phyloP scores from a whole-genome alignment of 1,140 invertebrate species.

The Trachymyrmex cornetzi region DNA sequence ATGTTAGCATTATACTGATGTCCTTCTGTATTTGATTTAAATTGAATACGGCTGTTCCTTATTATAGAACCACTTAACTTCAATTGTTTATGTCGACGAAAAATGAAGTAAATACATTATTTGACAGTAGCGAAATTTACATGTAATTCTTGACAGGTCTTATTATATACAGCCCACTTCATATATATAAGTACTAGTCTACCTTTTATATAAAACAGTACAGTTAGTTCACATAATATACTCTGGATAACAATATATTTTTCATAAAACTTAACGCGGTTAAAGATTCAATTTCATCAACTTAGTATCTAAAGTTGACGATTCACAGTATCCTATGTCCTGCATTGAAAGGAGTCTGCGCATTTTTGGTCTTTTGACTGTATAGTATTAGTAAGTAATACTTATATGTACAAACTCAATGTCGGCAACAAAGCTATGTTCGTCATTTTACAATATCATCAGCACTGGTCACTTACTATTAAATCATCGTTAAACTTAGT shows the following conservation, averaged over 20 bases:
- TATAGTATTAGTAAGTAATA: conserved; percentile 73
- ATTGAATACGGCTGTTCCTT: background rate
- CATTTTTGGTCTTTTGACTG: conserved; percentile 64
- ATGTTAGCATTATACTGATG: background rate
- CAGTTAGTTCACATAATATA: conserved; percentile 37
- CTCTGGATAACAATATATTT: conserved; percentile 42
- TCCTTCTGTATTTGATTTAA: background rate
- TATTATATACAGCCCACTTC: conserved; percentile 37
- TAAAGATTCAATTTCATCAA: conserved; percentile 66
- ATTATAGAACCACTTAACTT: conserved; percentile 3
- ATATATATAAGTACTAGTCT: conserved; percentile 47
- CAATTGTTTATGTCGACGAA: conserved; percentile 27
- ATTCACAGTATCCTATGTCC: conserved; percentile 55
- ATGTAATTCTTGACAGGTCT: conserved; percentile 21
- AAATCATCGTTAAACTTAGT: conserved; percentile 2
- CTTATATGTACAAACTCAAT: conserved; percentile 69
- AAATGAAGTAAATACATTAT: conserved; percentile 45
- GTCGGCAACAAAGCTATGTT: conserved; percentile 54
- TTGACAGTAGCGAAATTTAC: conserved; percentile 31
- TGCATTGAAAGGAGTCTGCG: conserved; percentile 67
- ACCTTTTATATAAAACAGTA: conserved; percentile 53
- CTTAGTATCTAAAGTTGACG: conserved; percentile 48
- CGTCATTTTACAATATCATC: conserved; percentile 46
- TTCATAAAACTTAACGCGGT: conserved; percentile 41
- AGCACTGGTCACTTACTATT: conserved; percentile 26